Evolutionary conservation across 2,797 vertebrate genomes (phyloP), one percentile per base, ranked within the genome.

Genomic region (Poecilia picta): DNA sequence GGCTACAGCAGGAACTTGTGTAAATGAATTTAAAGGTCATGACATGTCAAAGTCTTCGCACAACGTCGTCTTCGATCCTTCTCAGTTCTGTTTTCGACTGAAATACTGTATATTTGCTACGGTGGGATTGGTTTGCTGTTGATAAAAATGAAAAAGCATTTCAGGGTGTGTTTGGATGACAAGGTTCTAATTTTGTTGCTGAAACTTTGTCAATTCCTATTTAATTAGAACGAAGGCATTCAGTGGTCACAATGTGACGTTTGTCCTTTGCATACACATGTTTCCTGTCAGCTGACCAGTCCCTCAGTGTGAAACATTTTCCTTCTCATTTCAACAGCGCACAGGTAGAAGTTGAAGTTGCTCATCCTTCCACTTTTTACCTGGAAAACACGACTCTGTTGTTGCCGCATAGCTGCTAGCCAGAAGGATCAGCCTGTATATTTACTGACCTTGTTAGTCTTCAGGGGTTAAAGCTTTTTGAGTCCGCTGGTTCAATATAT

Each of bases 401-500:
- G 57, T 71, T 18, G 77, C 57, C 72, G 45, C 76, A 75, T 25
- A 45, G 15, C 68, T 59, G 15, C 73, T 70, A 72, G 8, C 31
- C n/a, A 20, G 64, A 13, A 73, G 77, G 39, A 47, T 45, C 75
- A 85, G 39, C 75, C 82, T 77, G 43, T 80, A 79, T 55, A 64
- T 79, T 86, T 15, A 41, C 80, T 11, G 23, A 79, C 85, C 57
- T 46, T 18, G 57, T 85, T 15, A 12, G 41, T 23, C 20, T 57
- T 80, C 49, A 72, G 79, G 25, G 76, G 51, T n/a, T 59, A 78
- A 62, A 11, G 45, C 71, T 64, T 71, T 76, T 28, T 85, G 79
- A 86, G 83, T 51, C 68, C 79, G 23, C 83, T 57, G 55, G 53
- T 85, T 90, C 76, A 25, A 41, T 82, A n/a, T 78, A 74, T 79